phyloP scores from a whole-genome alignment of 2,113 vertebrate genomes.

The Chroicocephalus ridibundus region DNA sequence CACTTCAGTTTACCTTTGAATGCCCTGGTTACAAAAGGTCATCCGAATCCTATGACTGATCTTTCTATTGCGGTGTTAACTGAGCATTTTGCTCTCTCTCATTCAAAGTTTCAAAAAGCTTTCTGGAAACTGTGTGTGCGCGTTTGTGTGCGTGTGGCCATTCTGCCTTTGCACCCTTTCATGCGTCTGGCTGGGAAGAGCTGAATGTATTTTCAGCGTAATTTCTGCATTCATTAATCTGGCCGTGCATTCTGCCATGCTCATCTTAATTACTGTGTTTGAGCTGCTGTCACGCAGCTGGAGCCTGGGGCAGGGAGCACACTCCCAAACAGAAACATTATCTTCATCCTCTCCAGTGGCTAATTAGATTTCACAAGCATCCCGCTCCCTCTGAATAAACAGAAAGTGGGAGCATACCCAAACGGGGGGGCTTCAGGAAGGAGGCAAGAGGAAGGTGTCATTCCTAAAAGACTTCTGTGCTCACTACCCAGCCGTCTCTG shows the following conservation, averaged over 20 bases:
- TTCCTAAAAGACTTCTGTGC: background rate
- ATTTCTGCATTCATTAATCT: background rate
- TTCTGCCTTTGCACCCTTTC: background rate
- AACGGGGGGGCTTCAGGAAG: background rate
- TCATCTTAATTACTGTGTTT: background rate
- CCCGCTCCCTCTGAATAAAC: background rate
- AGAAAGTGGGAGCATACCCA: background rate
- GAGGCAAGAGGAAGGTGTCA: background rate
- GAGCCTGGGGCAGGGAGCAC: background rate
- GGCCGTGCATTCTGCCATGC: background rate
- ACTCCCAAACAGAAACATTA: background rate
- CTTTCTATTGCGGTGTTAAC: background rate
- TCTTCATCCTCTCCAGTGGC: background rate
- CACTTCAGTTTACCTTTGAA: conserved; percentile 15
- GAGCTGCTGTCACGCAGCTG: conserved; percentile 31
- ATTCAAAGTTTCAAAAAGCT: conserved; percentile 31
- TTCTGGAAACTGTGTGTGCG: background rate
- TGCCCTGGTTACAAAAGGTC: conserved; percentile 26
- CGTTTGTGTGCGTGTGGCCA: background rate
- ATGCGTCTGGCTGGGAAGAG: background rate
- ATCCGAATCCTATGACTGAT: background rate
- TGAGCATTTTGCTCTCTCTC: background rate
- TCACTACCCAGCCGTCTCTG: background rate
- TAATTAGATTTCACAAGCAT: conserved; percentile 42
- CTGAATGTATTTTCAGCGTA: background rate